These are phyloP conservation scores for Nixonia krombeini DNA, from an alignment of 1,140 invertebrate genomes.

Conservation along the genomic window DNA sequence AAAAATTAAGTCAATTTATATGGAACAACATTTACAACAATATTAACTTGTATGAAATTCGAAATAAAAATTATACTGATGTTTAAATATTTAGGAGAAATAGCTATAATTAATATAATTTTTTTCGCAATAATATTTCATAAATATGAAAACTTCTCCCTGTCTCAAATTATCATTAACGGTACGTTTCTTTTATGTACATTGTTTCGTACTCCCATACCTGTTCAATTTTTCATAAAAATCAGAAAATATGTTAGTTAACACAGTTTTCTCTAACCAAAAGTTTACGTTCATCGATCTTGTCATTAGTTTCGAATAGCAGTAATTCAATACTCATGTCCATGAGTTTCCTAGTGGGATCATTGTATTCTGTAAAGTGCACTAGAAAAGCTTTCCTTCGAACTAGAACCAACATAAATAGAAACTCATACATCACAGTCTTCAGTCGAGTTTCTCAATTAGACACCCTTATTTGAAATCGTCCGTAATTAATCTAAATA, in stretches of 20 bases:
- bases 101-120: no score
- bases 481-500: conserved; percentile 27
- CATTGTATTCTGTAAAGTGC: conserved; percentile 41
- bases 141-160: no score
- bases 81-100: no score
- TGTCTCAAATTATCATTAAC: no score
- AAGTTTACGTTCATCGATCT: conserved; percentile 62
- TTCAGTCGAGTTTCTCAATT: conserved; percentile 32
- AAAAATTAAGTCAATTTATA: no score
- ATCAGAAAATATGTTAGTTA: conserved; percentile 16
- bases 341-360: conserved; percentile 59
- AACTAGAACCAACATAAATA: conserved; percentile 58
- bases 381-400: conserved; percentile 55
- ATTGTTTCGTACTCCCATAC: no score
- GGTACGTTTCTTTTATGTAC: no score
- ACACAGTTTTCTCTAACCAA: conserved; percentile 15
- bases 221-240: no score
- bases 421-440: conserved; percentile 60
- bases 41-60: no score
- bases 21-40: no score
- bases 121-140: no score
- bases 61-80: no score
- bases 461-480: conserved; percentile 21
- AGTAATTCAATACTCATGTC: conserved; percentile 67
- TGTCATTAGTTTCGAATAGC: conserved; percentile 58